phyloP scores from a whole-genome alignment of 2,888 invertebrate species.

The Drosophila multiciliata region DNA sequence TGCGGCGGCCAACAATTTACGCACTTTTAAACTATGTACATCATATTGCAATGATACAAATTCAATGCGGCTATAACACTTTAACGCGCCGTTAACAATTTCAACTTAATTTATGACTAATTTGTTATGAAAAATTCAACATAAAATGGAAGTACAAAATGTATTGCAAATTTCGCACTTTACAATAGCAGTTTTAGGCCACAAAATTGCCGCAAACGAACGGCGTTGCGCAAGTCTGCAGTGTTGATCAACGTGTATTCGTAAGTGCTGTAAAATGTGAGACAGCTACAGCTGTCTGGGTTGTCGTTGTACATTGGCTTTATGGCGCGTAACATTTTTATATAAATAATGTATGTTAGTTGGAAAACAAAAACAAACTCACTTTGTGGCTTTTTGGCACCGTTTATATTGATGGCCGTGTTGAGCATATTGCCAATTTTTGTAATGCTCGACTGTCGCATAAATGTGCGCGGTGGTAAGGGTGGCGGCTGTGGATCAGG shows the following conservation, averaged over 20 bases:
- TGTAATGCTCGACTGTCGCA: conserved; percentile 88
- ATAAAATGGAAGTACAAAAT: conserved; percentile 77
- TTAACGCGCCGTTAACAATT: conserved; percentile 45
- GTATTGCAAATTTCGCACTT: conserved; percentile 78
- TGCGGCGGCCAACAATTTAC: conserved; percentile 54
- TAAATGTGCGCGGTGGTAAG: conserved; percentile 84
- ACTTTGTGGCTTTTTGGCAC: conserved; percentile 81
- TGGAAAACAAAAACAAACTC: conserved; percentile 49
- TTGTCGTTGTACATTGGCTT: neutral
- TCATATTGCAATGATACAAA: conserved; percentile 40
- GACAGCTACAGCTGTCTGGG: conserved; percentile 47
- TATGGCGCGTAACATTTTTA: conserved; percentile 17
- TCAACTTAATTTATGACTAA: conserved; percentile 63
- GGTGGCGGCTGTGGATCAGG: conserved; percentile 83
- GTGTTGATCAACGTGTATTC: conserved; percentile 39
- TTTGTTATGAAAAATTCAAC: conserved; percentile 68
- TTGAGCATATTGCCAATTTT: conserved; percentile 88
- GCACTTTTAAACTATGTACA: conserved; percentile 74
- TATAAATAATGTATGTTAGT: neutral
- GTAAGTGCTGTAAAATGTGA: conserved; percentile 34
- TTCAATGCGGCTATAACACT: conserved; percentile 44
- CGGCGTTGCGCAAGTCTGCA: conserved; percentile 47
- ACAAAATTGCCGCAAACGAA: conserved; percentile 46
- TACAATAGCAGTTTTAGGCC: conserved; percentile 62
- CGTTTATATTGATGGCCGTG: conserved; percentile 86